Evolutionary conservation across 2,797 vertebrate species (phyloP).

Genomic region (Champsocephalus gunnari): DNA sequence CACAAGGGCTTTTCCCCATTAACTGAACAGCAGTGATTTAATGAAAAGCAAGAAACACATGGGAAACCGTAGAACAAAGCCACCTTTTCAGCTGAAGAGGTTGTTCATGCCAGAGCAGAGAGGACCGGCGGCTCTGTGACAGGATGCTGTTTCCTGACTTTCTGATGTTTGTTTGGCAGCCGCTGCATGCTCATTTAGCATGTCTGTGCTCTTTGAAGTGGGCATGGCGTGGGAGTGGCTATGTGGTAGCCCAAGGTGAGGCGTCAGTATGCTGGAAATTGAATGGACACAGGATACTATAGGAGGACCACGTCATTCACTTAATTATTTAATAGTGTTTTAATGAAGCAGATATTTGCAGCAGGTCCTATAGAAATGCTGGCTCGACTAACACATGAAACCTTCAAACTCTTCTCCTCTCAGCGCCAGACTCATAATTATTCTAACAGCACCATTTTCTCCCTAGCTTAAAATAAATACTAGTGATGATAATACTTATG

Average conservation of each 20-base stretch:
- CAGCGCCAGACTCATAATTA: conserved; percentile 47
- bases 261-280: conserved; percentile 11
- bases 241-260: conserved; percentile 20
- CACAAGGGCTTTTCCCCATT: conserved; percentile 17
- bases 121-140: conserved; percentile 9
- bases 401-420: conserved; percentile 21
- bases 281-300: not conserved
- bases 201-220: conserved; percentile 28
- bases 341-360: conserved; percentile 19
- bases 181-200: conserved; percentile 26
- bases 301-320: not conserved
- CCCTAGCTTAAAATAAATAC: conserved; percentile 59
- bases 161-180: conserved; percentile 15
- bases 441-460: conserved; percentile 55
- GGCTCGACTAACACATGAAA: conserved; percentile 29
- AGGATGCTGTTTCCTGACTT: conserved; percentile 20
- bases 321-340: conserved; percentile 2
- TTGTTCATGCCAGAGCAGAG: conserved; percentile 1
- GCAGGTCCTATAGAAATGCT: conserved; percentile 2
- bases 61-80: conserved; percentile 24
- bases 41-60: conserved; percentile 22
- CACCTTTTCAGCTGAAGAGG: conserved; percentile 3
- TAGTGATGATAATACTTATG: conserved; percentile 63
- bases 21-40: conserved; percentile 11
- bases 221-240: not conserved